Percentiles rank a stretch among this genome's conserved stretches.
Conservation (phyloP, 2,888 invertebrate genomes). For the Chorisops tibialis region DNA sequence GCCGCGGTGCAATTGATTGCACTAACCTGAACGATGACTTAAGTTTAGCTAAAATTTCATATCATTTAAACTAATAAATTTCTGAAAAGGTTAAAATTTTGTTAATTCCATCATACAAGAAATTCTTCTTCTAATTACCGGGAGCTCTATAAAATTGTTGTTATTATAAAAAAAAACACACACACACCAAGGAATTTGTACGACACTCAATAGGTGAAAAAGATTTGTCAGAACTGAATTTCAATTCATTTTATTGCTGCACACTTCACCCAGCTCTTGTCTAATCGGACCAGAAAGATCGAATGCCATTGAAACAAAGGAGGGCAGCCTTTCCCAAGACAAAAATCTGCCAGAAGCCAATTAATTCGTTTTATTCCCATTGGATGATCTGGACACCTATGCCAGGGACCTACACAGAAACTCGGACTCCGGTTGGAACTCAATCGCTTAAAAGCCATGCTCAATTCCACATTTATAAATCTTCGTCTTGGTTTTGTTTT, state of each 20-base stretch:
- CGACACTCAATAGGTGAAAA: not conserved
- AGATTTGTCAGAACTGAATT: conserved; percentile 16
- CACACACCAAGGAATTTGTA: too few relatives aligned
- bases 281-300: conserved; percentile 6
- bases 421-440: not conserved
- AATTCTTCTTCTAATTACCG: too few relatives aligned
- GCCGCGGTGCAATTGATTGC: too few relatives aligned
- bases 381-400: conserved; percentile 3
- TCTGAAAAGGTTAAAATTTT: too few relatives aligned
- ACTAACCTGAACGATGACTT: too few relatives aligned
- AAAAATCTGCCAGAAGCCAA: conserved; percentile 21
- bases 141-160: too few relatives aligned
- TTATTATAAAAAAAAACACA: too few relatives aligned
- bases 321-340: not conserved
- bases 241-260: conserved; percentile 5
- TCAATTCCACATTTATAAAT: conserved; percentile 16
- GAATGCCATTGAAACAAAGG: conserved; percentile 11
- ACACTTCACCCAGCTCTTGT: not conserved
- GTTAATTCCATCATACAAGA: too few relatives aligned
- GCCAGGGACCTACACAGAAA: not conserved
- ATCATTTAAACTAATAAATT: too few relatives aligned
- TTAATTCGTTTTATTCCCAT: conserved; percentile 24
- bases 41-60: too few relatives aligned
- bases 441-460: conserved; percentile 1
- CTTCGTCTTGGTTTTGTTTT: conserved; percentile 17